Evolutionary conservation across 2,888 invertebrate genomes (phyloP).

Genomic region (Yponomeuta malinellus): DNA sequence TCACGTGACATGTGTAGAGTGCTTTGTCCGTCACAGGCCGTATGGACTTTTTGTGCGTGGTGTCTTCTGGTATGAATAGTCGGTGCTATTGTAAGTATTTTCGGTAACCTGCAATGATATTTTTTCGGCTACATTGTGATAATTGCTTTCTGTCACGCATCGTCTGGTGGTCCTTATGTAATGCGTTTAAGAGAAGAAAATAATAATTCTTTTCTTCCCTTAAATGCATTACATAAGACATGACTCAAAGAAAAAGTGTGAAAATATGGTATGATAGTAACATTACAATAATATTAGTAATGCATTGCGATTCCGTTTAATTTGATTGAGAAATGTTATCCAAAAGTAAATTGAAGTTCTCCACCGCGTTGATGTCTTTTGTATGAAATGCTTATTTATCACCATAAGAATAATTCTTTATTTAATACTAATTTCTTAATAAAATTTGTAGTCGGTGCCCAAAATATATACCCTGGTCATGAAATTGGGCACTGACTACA

Average conservation of each 20-base stretch:
- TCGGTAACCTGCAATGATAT: constrained; percentile 31
- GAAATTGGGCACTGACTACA: no score
- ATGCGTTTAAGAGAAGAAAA: neutral
- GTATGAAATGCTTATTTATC: no score
- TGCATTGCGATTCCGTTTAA: neutral
- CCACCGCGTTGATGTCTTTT: neutral
- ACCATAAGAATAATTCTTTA: no score
- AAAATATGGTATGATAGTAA: neutral
- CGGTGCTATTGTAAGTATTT: constrained; percentile 23
- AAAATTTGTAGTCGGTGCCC: no score
- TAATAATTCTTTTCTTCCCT: no score
- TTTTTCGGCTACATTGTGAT: neutral
- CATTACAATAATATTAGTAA: neutral
- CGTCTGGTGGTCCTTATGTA: neutral
- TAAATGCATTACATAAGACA: no score
- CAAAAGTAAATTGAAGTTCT: neutral
- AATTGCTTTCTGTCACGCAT: constrained; percentile 13
- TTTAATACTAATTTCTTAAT: no score
- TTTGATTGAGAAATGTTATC: neutral
- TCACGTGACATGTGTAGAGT: neutral
- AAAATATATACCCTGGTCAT: no score
- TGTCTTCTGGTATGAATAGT: neutral
- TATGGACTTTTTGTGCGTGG: neutral
- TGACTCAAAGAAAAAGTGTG: no score
- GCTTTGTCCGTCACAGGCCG: neutral